These are phyloP conservation scores for Phenganax subtilis DNA, from an alignment of 92 coral and sea anemone species.

Conservation along the genomic window DNA sequence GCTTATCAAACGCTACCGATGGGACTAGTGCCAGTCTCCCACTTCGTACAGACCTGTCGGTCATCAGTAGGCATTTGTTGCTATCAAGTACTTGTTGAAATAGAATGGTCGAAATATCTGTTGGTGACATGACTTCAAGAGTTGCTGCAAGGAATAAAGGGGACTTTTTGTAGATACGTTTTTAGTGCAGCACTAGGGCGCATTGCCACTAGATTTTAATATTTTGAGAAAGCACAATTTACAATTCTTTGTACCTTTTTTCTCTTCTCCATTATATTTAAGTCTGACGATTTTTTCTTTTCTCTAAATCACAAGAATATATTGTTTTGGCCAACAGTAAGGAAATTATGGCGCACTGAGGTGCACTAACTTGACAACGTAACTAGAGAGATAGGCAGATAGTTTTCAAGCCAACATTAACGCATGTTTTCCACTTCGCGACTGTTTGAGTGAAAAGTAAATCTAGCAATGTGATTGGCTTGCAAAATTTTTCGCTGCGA, in stretches of 20 bases:
- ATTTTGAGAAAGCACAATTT: too few species aligned
- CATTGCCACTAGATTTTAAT: background rate
- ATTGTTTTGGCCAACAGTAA: background rate
- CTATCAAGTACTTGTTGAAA: slow-evolving; percentile 30
- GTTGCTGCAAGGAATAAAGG: slow-evolving; percentile 5
- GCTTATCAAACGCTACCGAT: slow-evolving; percentile 28
- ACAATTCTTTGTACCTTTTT: slow-evolving; percentile 16
- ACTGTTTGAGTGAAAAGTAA: too few species aligned
- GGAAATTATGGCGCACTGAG: too few species aligned
- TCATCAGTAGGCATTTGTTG: slow-evolving; percentile 27
- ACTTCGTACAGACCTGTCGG: slow-evolving; percentile 19
- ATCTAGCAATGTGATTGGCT: too few species aligned
- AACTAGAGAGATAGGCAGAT: too few species aligned
- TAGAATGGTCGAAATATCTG: slow-evolving; percentile 7
- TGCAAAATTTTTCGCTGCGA: too few species aligned
- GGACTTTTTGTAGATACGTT: background rate
- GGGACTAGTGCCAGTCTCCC: slow-evolving; percentile 42
- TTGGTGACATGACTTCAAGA: slow-evolving; percentile 26
- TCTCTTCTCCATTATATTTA: background rate
- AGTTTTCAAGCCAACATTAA: too few species aligned
- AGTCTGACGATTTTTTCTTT: slow-evolving; percentile 27
- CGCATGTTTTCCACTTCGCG: too few species aligned
- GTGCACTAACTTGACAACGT: too few species aligned
- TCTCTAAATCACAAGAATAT: slow-evolving; percentile 6
- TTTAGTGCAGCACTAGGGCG: background rate